These are phyloP conservation scores for Peromyscus leucopus DNA, from an alignment of 2,113 vertebrate genomes.

Conservation along the genomic window DNA sequence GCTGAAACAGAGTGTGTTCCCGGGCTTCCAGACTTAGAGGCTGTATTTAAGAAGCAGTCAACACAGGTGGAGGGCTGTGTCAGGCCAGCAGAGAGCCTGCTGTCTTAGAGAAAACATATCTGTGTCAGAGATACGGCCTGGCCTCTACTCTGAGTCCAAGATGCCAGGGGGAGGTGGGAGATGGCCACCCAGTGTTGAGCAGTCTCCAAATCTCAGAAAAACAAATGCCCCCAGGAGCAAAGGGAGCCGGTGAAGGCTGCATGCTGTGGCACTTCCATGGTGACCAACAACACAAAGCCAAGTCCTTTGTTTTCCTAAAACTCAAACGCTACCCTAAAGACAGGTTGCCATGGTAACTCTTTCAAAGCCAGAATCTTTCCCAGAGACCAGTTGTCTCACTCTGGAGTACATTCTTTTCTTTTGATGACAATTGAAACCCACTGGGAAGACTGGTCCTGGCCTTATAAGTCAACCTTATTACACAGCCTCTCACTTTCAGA, in stretches of 20 bases:
- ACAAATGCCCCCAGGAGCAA: rapidly evolving
- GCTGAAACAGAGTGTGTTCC: background rate
- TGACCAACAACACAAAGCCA: constrained; percentile 62
- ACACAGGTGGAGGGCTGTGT: background rate
- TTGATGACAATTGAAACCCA: constrained; percentile 90
- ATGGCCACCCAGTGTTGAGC: background rate
- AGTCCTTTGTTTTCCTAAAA: constrained; percentile 35
- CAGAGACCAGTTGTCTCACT: constrained; percentile 94
- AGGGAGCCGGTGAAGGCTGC: background rate
- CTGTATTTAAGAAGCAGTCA: background rate
- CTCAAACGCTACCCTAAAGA: constrained; percentile 90
- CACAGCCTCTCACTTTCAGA: background rate
- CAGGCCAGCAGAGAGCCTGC: background rate
- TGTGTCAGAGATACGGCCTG: background rate
- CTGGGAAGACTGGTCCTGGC: background rate
- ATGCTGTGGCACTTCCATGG: background rate
- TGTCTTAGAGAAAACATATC: background rate
- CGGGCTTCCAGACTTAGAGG: background rate
- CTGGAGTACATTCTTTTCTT: constrained; percentile 93
- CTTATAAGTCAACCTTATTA: background rate
- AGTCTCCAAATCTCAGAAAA: background rate
- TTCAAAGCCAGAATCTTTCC: constrained; percentile 91
- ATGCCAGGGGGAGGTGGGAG: background rate
- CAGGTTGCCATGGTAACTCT: constrained; percentile 92
- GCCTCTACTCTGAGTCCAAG: background rate